phyloP scores from a whole-genome alignment of 2,113 vertebrate species.

The Ascaphus truei region DNA sequence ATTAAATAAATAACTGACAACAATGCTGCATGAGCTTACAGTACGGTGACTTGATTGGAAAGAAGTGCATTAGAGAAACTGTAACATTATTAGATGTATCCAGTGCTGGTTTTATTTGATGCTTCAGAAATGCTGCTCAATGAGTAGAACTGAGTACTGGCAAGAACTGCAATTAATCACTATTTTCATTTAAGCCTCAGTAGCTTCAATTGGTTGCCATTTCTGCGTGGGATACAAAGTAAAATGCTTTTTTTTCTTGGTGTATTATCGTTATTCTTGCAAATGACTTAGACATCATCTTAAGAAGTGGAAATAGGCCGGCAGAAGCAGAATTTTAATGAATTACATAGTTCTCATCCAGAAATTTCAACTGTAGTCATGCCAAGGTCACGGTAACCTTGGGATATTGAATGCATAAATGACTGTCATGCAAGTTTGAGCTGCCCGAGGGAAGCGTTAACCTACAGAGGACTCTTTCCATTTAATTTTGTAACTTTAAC shows the following conservation, averaged over 20 bases:
- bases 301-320: conserved; percentile 26
- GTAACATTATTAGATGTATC: too few relatives aligned
- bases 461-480: conserved; percentile 16
- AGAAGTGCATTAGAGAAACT: too few relatives aligned
- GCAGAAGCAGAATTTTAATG: conserved; percentile 18
- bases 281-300: conserved; percentile 13
- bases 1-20: too few relatives aligned
- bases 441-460: conserved; percentile 14
- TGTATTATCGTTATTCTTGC: neutral
- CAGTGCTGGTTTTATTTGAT: too few relatives aligned
- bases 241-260: neutral
- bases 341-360: neutral
- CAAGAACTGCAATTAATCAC: too few relatives aligned
- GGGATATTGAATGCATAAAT: conserved; percentile 25
- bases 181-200: too few relatives aligned
- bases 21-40: too few relatives aligned
- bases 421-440: conserved; percentile 25
- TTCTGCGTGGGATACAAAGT: neutral
- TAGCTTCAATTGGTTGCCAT: too few relatives aligned
- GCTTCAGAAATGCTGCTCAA: too few relatives aligned
- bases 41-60: too few relatives aligned
- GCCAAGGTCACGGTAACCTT: conserved; percentile 21
- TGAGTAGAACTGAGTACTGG: too few relatives aligned
- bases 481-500: conserved; percentile 2
- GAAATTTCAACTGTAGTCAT: conserved; percentile 15